Evolutionary conservation across 2,888 invertebrate genomes (phyloP).

Genomic region (Chironomus tentans): DNA sequence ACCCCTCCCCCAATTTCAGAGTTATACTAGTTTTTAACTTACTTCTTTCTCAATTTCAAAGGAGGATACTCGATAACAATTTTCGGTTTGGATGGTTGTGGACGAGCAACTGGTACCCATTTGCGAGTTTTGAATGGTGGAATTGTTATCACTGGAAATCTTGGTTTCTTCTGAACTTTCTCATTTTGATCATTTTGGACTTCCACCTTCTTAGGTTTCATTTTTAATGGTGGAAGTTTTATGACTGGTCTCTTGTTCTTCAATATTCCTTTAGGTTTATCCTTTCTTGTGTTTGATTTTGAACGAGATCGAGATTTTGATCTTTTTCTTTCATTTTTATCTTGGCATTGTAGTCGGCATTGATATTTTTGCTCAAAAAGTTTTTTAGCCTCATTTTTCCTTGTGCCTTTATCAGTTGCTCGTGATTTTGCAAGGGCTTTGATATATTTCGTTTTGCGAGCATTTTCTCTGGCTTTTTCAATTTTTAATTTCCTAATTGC

Average conservation of each 20-base stretch:
- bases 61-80: constrained; percentile 12
- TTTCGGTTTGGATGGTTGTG: neutral
- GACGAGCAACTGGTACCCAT: neutral
- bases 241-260: neutral
- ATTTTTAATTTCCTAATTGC: neutral
- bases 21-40: too few species aligned
- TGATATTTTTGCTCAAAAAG: too few species aligned
- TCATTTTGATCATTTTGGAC: neutral
- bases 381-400: too few species aligned
- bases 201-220: neutral
- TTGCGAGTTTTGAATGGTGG: constrained; percentile 8
- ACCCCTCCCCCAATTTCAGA: too few species aligned
- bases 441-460: too few species aligned
- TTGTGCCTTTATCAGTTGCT: too few species aligned
- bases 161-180: neutral
- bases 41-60: neutral
- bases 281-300: neutral
- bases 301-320: too few species aligned
- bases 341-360: too few species aligned
- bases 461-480: neutral
- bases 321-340: too few species aligned
- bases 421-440: too few species aligned
- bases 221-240: neutral
- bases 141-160: neutral
- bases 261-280: neutral